Conservation (phyloP, 2,888 invertebrate genomes). For the Eugnorisma glareosa region DNA sequence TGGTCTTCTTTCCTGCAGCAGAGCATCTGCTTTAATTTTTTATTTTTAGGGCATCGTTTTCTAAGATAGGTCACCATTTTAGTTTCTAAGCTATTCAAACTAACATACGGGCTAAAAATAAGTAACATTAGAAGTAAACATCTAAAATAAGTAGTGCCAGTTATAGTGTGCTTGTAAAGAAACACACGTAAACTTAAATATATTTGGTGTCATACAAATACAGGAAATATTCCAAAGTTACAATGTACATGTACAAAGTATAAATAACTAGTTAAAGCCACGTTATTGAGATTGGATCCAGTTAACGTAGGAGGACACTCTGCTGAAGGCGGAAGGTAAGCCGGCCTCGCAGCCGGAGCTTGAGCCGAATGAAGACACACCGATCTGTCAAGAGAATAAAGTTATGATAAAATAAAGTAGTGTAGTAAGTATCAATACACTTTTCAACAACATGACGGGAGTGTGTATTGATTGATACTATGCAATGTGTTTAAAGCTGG, state of each 20-base stretch:
- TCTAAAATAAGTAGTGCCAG: neutral
- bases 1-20: neutral
- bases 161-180: constrained; percentile 18
- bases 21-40: neutral
- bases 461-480: neutral
- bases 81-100: neutral
- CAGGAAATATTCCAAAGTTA: neutral
- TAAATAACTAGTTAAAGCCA: constrained; percentile 8
- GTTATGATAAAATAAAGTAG: neutral
- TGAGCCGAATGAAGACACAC: constrained; percentile 45
- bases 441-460: neutral
- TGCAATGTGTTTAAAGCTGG: neutral
- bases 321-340: constrained; percentile 36
- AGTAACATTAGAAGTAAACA: neutral
- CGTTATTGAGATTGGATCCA: constrained; percentile 50
- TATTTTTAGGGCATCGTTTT: neutral
- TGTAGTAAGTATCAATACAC: neutral
- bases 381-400: constrained; percentile 39
- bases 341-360: constrained; percentile 12
- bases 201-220: constrained; percentile 9
- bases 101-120: neutral
- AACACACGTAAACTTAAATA: constrained; percentile 8
- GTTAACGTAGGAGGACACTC: constrained; percentile 46
- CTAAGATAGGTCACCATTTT: neutral
- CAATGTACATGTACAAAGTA: neutral